Evolutionary conservation across 2,113 vertebrate species (phyloP).

Genomic region (Syngnathus typhle): DNA sequence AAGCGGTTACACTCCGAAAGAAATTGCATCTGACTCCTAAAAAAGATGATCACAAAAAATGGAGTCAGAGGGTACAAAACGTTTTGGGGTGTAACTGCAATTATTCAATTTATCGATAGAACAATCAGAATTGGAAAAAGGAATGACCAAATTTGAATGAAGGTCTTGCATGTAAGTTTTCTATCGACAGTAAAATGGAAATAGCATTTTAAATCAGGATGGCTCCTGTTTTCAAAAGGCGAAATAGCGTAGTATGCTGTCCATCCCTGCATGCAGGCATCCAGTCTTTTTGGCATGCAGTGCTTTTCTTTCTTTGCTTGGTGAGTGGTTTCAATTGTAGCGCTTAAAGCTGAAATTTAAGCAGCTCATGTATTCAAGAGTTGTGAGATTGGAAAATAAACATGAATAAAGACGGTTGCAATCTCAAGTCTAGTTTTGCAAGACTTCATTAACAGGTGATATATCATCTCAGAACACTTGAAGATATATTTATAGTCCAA

Average conservation of each 20-base stretch:
- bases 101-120: neutral
- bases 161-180: too few relatives aligned
- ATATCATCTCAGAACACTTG: conserved; percentile 53
- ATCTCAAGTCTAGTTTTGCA: conserved; percentile 52
- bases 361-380: conserved; percentile 27
- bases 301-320: too few relatives aligned
- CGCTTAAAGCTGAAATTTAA: conserved; percentile 20
- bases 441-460: conserved; percentile 82
- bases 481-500: conserved; percentile 76
- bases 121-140: neutral
- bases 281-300: too few relatives aligned
- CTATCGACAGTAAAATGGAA: too few relatives aligned
- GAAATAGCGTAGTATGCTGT: too few relatives aligned
- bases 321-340: neutral
- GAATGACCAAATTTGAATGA: too few relatives aligned
- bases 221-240: too few relatives aligned
- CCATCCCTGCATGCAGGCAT: too few relatives aligned
- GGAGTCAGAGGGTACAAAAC: neutral
- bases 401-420: conserved; percentile 31
- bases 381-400: conserved; percentile 23
- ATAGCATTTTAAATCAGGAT: too few relatives aligned
- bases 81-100: neutral
- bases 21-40: neutral
- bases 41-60: neutral
- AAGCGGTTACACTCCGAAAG: conserved; percentile 14